Evolutionary conservation across 2,797 vertebrate species (phyloP), one percentile per base, ranked within the genome.

Genomic region (Microcaecilia unicolor): DNA sequence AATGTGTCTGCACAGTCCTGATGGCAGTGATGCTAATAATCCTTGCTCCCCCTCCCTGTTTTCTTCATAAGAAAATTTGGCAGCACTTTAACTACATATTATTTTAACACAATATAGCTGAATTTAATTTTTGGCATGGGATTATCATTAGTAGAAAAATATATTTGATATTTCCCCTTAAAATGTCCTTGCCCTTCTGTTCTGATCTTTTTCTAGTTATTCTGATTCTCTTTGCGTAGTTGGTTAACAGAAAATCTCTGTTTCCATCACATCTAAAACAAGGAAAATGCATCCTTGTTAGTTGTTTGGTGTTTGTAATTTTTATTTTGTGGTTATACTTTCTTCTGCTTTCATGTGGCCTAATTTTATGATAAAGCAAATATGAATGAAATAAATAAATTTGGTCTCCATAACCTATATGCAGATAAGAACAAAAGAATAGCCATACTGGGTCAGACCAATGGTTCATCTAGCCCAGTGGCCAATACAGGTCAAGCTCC

Each of bases 21-120:
- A 43, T 33, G 1, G 2, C 5, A 30, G 23, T 10, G 33, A 41
- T 5, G 29, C 28, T 31, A 20, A 20, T 12, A 41, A 47, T 67
- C 44, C 16, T 22, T 10, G n/a, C n/a, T n/a, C n/a, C n/a, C 32
- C 28, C 14, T n/a, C 16, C 42, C n/a, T n/a, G n/a, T n/a, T n/a
- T n/a, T n/a, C 20, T 41, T 36, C 26, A 30, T 25, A 43, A 41
- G 15, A 55, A 48, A 10, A 6, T 21, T 2, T 32, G 9, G 31
- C 32, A 22, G 5, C 4, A 16, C 22, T 29, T 39, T 5, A 9
- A 22, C 21, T 13, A 27, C 17, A 35, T 31, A 40, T 4, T 14
- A 29, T 13, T 8, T n/a, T n/a, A n/a, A 31, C 1, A 37, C 4
- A 26, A 6, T 5, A 15, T 2, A 6, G 12, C 31, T 1, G 0